These are phyloP conservation scores for Hedya salicella DNA, from an alignment of 2,888 invertebrate species.

Conservation along the genomic window DNA sequence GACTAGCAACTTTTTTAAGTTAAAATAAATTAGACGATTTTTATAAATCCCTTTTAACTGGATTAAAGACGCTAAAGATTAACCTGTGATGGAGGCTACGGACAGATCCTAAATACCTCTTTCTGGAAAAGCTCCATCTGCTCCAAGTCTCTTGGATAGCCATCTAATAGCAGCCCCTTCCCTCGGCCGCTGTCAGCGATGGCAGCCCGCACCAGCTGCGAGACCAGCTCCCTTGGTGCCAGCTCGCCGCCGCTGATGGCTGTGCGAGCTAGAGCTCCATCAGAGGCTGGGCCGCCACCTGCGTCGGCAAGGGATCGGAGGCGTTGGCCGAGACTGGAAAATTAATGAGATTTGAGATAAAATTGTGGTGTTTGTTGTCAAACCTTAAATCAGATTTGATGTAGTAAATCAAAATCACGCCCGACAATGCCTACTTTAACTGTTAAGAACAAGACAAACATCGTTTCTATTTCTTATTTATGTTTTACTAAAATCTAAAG, in stretches of 20 bases:
- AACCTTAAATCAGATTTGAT: no score
- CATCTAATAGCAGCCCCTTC: conserved; percentile 95
- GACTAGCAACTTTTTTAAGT: no score
- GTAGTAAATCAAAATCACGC: no score
- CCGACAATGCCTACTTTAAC: no score
- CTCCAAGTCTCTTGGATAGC: conserved; percentile 95
- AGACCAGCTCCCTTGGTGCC: conserved; percentile 91
- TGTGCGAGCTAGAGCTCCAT: conserved; percentile 87
- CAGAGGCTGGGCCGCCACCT: conserved; percentile 86
- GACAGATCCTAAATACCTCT: conserved; percentile 85
- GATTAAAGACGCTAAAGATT: no score
- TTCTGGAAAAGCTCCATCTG: conserved; percentile 95
- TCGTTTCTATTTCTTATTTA: no score
- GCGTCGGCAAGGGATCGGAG: conserved; percentile 90
- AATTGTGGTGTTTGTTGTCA: no score
- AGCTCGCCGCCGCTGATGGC: conserved; percentile 92
- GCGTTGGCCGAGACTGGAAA: conserved; percentile 89
- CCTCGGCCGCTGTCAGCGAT: conserved; percentile 84
- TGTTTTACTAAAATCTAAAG: no score
- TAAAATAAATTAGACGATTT: no score
- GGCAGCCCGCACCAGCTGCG: conserved; percentile 90
- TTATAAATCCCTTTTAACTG: no score
- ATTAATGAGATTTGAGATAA: background rate
- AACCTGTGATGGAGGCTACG: no score
- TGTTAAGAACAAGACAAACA: no score